phyloP scores from a whole-genome alignment of 2,888 invertebrate genomes.

The Drosophila anceps region DNA sequence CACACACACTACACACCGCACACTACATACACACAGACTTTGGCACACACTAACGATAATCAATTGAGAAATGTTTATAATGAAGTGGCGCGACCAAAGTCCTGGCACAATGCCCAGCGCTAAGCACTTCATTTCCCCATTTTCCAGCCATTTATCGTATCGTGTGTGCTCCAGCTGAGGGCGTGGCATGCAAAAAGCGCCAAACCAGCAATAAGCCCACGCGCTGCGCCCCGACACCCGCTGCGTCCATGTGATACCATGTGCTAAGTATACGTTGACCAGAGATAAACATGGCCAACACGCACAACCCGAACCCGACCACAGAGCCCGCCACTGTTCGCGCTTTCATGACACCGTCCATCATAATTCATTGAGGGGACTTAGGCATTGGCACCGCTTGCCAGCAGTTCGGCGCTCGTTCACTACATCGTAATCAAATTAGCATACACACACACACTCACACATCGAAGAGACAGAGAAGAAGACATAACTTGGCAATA shows the following conservation, averaged over 20 bases:
- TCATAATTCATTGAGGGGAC: slow-evolving; percentile 65
- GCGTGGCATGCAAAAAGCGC: slow-evolving; percentile 72
- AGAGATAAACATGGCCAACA: slow-evolving; percentile 72
- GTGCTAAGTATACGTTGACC: slow-evolving; percentile 77
- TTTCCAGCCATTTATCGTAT: slow-evolving; percentile 48
- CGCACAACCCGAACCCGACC: slow-evolving; percentile 32
- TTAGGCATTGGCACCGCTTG: slow-evolving; percentile 14
- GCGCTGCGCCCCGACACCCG: slow-evolving; percentile 4
- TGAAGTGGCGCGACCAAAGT: slow-evolving; percentile 74
- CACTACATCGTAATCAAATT: slow-evolving; percentile 66
- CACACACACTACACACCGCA: slow-evolving; percentile 5
- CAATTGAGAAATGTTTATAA: slow-evolving; percentile 81
- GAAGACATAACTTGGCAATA: slow-evolving; percentile 47
- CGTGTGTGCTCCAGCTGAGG: slow-evolving; percentile 24
- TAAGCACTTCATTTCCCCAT: slow-evolving; percentile 70
- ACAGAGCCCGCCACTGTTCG: slow-evolving; percentile 28
- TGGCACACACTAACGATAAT: slow-evolving; percentile 74
- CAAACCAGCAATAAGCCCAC: slow-evolving; percentile 65
- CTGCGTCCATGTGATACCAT: slow-evolving; percentile 51
- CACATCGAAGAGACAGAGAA: not conserved
- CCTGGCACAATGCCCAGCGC: slow-evolving; percentile 59
- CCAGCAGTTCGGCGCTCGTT: not conserved
- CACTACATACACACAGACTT: slow-evolving; percentile 7
- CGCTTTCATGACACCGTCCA: slow-evolving; percentile 72
- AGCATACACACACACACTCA: slow-evolving; percentile 57